Evolutionary conservation across 92 coral and sea anemone species (phyloP), one percentile per base, ranked within the genome.

Genomic region (Bergia sp.): DNA sequence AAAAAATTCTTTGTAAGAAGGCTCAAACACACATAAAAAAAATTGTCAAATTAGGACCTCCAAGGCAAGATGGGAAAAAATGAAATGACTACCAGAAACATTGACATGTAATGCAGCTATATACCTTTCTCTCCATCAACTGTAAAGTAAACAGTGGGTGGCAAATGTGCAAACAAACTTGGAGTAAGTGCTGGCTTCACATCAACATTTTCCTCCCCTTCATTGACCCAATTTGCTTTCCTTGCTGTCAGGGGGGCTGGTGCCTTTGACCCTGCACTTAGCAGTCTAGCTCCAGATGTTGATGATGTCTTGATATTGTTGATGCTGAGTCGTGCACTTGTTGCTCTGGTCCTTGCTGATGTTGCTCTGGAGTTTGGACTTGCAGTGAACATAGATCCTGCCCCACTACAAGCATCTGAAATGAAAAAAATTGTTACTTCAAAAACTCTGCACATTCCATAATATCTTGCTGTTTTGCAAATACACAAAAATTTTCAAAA

Each of bases 41-140:
- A 45, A 45, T 10, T 45, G 9, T 7, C 50, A 45, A 45, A 45
- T 5, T 45, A 10, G 50, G 0, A 45, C 8, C 9, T 45, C 50
- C 58, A 53, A 10, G 2, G 15, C 13, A 53, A 53, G 58, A 53
- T 53, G 16, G 58, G 0, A 53, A 53, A 45, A 53, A 53, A 53
- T 9, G 2, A 53, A 53, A 12, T 29, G 58, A 12, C 58, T 53
- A 53, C 13, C 2, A 9, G 10, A 50, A 10, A 50, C 57, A 1
- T 53, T 18, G 2, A 50, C 80, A 40, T 73, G 21, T 12, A 44
- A 1, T 37, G 11, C 6, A 53, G 9, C 77, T 5, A 90, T 61
- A 23, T 21, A 97, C 99, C 99, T 93, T 90, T 96, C 79, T 97
- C 99, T 42, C 97, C 98, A 75, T 97, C 99, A 2, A 93, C 91